Percentiles rank a stretch among this genome's conserved stretches.
Evolutionary conservation across 2,113 vertebrate genomes (phyloP).

Genomic region (Tenrec ecaudatus): DNA sequence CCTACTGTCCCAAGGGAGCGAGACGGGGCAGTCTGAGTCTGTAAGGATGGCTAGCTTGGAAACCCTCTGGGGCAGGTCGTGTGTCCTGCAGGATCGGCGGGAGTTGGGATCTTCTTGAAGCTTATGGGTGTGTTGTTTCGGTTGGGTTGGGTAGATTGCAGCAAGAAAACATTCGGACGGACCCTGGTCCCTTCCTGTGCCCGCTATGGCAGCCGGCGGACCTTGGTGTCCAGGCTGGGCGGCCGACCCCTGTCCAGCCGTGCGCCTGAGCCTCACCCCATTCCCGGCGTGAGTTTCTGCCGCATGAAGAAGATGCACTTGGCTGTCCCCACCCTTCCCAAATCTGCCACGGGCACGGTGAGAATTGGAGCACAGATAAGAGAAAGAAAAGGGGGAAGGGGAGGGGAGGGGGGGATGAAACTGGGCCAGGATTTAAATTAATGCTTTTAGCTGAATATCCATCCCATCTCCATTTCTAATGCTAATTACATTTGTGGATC

Average conservation of each 20-base stretch:
- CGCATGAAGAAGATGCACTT: slow-evolving; percentile 59
- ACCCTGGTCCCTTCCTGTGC: rapidly evolving
- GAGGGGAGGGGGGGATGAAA: slow-evolving; percentile 63
- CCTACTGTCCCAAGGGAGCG: too few relatives aligned
- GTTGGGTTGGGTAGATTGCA: neutral
- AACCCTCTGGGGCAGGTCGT: too few relatives aligned
- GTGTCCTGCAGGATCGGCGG: too few relatives aligned
- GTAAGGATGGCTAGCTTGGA: too few relatives aligned
- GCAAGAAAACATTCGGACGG: neutral
- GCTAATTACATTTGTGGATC: slow-evolving; percentile 90
- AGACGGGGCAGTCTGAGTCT: too few relatives aligned
- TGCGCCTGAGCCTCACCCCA: neutral
- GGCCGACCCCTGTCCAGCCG: rapidly evolving
- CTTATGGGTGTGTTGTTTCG: too few relatives aligned
- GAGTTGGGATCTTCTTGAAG: too few relatives aligned
- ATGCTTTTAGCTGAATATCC: slow-evolving; percentile 90
- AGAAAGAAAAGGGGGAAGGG: neutral
- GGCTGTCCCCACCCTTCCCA: slow-evolving; percentile 82
- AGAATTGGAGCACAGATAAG: slow-evolving; percentile 86
- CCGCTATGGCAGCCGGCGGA: too few relatives aligned
- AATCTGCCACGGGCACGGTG: slow-evolving; percentile 84
- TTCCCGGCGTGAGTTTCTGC: neutral
- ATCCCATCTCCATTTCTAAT: slow-evolving; percentile 89
- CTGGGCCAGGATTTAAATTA: slow-evolving; percentile 89
- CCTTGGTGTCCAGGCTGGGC: too few relatives aligned